Percentiles rank a stretch among this genome's conserved stretches.
These are phyloP conservation scores for Phthorimaea operculella DNA, from an alignment of 1,140 invertebrate species.

Conservation along the genomic window DNA sequence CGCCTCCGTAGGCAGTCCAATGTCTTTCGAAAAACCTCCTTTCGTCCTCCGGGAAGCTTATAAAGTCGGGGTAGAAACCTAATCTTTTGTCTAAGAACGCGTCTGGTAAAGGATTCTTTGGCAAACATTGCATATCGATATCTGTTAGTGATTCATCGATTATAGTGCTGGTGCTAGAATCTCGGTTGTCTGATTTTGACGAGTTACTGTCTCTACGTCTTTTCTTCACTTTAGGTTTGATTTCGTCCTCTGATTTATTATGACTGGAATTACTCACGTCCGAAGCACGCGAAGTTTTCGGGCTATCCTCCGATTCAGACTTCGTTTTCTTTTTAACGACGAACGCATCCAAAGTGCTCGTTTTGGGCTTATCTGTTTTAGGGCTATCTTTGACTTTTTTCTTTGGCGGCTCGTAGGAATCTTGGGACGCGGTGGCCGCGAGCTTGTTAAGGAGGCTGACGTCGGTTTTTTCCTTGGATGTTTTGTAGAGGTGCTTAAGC, in stretches of 20 bases:
- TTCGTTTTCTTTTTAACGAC: conserved; percentile 16
- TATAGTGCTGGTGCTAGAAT: conserved; percentile 1
- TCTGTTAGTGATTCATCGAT: not conserved
- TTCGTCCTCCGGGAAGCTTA: conserved; percentile 45
- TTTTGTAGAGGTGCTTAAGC: conserved; percentile 73
- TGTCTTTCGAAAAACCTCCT: conserved; percentile 55
- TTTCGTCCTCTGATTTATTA: not conserved
- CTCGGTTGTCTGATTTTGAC: conserved; percentile 14
- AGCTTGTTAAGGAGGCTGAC: conserved; percentile 70
- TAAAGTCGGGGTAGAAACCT: conserved; percentile 58
- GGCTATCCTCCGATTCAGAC: conserved; percentile 3
- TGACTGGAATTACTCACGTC: conserved; percentile 8
- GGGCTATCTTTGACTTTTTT: conserved; percentile 41
- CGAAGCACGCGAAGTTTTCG: conserved; percentile 3
- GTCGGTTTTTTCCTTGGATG: conserved; percentile 76
- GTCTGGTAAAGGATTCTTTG: conserved; percentile 52
- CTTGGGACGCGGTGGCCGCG: conserved; percentile 33
- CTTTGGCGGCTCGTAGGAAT: conserved; percentile 28
- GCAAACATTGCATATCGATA: conserved; percentile 17
- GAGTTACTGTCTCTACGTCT: conserved; percentile 13
- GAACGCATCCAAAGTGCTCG: conserved; percentile 28
- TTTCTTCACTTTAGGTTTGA: conserved; percentile 17
- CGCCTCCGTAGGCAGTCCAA: conserved; percentile 68
- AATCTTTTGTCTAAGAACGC: conserved; percentile 45
- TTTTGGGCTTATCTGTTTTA: conserved; percentile 17